Conservation (phyloP, 2,888 invertebrate genomes). For the Agrenia bidenticulata region DNA sequence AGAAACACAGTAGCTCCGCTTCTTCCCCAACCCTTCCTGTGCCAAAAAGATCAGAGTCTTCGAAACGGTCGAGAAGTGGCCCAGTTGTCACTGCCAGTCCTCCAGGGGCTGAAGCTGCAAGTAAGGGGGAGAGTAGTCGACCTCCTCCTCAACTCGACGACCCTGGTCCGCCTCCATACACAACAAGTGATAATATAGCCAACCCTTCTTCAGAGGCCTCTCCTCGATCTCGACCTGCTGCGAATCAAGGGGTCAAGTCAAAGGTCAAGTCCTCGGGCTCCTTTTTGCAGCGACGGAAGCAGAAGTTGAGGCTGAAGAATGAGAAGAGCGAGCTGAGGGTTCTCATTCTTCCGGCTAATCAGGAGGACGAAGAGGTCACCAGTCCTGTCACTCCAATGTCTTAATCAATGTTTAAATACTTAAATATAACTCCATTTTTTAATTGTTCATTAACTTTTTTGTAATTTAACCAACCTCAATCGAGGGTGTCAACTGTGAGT, state of each 20-base stretch:
- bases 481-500: too few species aligned
- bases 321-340: conserved; percentile 49
- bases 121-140: background rate
- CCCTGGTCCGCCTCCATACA: background rate
- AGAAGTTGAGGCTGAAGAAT: conserved; percentile 30
- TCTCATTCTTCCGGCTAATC: conserved; percentile 38
- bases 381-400: conserved; percentile 35
- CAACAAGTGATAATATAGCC: background rate
- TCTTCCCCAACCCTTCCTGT: background rate
- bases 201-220: conserved; percentile 1
- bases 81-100: background rate
- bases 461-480: too few species aligned
- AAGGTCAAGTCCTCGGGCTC: conserved; percentile 45
- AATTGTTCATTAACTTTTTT: too few species aligned
- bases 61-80: background rate
- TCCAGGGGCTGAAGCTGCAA: background rate
- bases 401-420: conserved; percentile 24
- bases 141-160: background rate
- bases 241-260: conserved; percentile 22
- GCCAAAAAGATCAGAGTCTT: background rate
- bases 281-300: conserved; percentile 45
- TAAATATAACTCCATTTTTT: too few species aligned
- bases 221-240: background rate
- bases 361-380: conserved; percentile 43
- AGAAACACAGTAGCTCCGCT: background rate